A percentile compares a stretch with the other conserved stretches of the same genome.
Conservation (phyloP, 2,797 vertebrate genomes). For the Hybognathus amarus region DNA sequence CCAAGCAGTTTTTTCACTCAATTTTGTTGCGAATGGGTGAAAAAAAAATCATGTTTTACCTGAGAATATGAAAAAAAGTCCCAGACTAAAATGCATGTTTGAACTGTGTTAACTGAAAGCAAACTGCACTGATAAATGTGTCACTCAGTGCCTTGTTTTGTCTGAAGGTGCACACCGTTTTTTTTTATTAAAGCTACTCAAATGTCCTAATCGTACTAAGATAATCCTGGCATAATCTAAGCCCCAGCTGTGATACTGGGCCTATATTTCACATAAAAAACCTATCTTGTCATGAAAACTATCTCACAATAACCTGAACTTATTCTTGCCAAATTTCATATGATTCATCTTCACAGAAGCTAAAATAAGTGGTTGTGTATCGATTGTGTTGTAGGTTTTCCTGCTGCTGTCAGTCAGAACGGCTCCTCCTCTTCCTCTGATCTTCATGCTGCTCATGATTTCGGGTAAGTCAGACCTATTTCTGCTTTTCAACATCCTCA, state of each 20-base stretch:
- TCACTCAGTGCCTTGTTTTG: too few relatives aligned
- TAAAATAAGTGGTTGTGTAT: neutral
- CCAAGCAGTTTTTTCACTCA: too few relatives aligned
- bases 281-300: neutral
- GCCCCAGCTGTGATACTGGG: too few relatives aligned
- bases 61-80: fast-evolving
- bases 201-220: too few relatives aligned
- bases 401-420: neutral
- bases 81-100: too few relatives aligned
- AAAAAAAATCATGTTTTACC: neutral
- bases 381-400: neutral
- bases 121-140: too few relatives aligned
- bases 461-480: neutral
- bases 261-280: neutral
- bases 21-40: too few relatives aligned
- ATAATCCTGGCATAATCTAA: too few relatives aligned
- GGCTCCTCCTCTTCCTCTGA: neutral
- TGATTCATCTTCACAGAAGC: neutral
- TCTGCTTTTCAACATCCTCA: neutral
- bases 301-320: neutral
- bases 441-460: neutral
- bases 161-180: too few relatives aligned
- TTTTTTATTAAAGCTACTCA: too few relatives aligned
- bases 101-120: too few relatives aligned
- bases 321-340: neutral